A percentile compares a stretch with the other conserved stretches of the same genome.
Evolutionary conservation across 2,113 vertebrate genomes (phyloP).

Genomic region (Trogon melanurus): DNA sequence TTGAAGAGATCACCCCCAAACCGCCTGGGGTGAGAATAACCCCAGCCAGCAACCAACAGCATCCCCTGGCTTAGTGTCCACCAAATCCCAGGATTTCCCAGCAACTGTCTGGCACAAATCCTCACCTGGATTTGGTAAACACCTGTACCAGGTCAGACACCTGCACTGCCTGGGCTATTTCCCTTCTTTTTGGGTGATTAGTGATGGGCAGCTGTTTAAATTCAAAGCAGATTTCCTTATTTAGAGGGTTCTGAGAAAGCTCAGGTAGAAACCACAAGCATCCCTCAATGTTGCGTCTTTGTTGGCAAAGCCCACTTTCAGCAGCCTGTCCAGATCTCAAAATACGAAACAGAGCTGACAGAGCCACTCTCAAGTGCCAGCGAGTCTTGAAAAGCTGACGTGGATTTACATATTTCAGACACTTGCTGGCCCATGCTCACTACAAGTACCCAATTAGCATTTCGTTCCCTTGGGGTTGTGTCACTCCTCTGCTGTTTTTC

Average conservation of each 20-base stretch:
- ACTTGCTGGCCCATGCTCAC: background rate
- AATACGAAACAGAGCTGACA: background rate
- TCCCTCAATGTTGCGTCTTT: fast-evolving
- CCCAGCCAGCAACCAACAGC: background rate
- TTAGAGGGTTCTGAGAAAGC: background rate
- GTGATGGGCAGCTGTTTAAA: background rate
- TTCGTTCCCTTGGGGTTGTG: background rate
- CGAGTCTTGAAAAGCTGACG: background rate
- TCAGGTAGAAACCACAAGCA: background rate
- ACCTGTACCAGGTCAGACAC: background rate
- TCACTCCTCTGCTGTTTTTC: background rate
- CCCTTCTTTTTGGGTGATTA: background rate
- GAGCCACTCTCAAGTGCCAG: background rate
- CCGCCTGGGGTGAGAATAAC: background rate
- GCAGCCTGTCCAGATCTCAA: background rate
- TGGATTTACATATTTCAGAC: background rate
- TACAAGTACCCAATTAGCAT: background rate
- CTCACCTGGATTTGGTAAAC: background rate
- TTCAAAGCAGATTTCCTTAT: background rate
- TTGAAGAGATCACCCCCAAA: background rate
- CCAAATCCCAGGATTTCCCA: background rate
- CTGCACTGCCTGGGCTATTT: background rate
- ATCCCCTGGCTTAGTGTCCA: background rate
- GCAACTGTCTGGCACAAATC: background rate
- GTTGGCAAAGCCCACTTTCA: background rate